phyloP scores from a whole-genome alignment of 1,140 invertebrate species.

The Drosophila novamexicana region DNA sequence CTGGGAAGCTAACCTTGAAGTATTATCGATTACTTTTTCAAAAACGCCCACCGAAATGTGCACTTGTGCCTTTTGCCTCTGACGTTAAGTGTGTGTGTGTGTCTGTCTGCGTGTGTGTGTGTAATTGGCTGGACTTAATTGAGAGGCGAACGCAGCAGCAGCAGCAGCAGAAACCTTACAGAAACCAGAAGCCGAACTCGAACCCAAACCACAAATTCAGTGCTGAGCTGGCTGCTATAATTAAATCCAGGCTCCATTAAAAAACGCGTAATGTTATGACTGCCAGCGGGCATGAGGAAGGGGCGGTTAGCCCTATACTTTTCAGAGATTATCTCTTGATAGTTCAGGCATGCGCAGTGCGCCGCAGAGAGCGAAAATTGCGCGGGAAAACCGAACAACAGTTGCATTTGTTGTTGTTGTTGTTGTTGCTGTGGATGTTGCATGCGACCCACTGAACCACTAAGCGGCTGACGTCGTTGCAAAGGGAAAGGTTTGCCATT shows the following conservation, averaged over 20 bases:
- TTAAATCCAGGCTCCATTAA: slow-evolving; percentile 34
- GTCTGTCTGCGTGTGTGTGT: slow-evolving; percentile 32
- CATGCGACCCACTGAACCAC: slow-evolving; percentile 81
- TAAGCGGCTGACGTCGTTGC: slow-evolving; percentile 27
- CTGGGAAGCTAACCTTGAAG: slow-evolving; percentile 67
- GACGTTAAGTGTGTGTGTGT: neutral
- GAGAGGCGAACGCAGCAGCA: slow-evolving; percentile 8
- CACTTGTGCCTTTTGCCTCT: slow-evolving; percentile 20
- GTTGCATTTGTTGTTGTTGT: slow-evolving; percentile 23
- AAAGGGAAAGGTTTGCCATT: slow-evolving; percentile 27
- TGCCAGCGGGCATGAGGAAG: neutral
- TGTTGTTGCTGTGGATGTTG: slow-evolving; percentile 36
- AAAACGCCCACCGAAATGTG: slow-evolving; percentile 22
- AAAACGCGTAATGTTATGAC: slow-evolving; percentile 29
- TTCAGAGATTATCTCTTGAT: neutral
- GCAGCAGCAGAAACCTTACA: neutral
- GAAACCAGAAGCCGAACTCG: neutral
- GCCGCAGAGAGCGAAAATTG: slow-evolving; percentile 59
- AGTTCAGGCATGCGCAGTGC: slow-evolving; percentile 35
- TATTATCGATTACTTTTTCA: slow-evolving; percentile 57
- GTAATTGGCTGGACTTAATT: slow-evolving; percentile 63
- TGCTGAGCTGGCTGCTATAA: slow-evolving; percentile 30
- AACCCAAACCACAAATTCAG: slow-evolving; percentile 15
- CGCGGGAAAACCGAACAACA: slow-evolving; percentile 73
- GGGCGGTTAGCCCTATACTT: neutral